Evolutionary conservation across 2,113 vertebrate species (phyloP).

Genomic region (Madoqua kirkii): DNA sequence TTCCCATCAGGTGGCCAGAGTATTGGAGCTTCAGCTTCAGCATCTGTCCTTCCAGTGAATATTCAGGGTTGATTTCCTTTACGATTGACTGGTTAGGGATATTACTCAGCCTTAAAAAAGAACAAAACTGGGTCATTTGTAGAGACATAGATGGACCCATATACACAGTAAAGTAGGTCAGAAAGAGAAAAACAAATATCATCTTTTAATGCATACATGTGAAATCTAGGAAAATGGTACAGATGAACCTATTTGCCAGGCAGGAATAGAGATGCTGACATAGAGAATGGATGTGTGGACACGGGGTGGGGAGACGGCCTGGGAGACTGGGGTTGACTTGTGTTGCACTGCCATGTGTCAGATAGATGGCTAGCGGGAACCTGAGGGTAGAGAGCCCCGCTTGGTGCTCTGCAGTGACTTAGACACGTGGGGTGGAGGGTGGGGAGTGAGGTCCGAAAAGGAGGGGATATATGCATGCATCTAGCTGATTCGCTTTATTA

Average conservation of each 20-base stretch:
- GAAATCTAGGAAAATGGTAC: not conserved
- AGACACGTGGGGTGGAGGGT: not conserved
- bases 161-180: not conserved
- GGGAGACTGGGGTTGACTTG: not conserved
- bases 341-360: not conserved
- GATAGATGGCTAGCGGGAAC: not conserved
- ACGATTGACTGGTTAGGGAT: not conserved
- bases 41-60: not conserved
- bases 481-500: not conserved
- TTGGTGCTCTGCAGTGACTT: not conserved
- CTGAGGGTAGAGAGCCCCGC: not conserved
- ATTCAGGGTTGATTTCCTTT: not conserved
- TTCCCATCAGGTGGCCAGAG: not conserved
- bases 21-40: not conserved
- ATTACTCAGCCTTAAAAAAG: not conserved
- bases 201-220: rapidly evolving
- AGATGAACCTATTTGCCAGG: not conserved
- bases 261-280: not conserved
- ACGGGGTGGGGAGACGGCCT: not conserved
- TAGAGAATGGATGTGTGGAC: not conserved
- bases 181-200: not conserved
- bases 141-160: not conserved
- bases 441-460: not conserved
- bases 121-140: not conserved
- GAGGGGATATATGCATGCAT: not conserved